phyloP scores from a whole-genome alignment of 1,140 invertebrate species.

The Aphaenogaster ashmeadi region DNA sequence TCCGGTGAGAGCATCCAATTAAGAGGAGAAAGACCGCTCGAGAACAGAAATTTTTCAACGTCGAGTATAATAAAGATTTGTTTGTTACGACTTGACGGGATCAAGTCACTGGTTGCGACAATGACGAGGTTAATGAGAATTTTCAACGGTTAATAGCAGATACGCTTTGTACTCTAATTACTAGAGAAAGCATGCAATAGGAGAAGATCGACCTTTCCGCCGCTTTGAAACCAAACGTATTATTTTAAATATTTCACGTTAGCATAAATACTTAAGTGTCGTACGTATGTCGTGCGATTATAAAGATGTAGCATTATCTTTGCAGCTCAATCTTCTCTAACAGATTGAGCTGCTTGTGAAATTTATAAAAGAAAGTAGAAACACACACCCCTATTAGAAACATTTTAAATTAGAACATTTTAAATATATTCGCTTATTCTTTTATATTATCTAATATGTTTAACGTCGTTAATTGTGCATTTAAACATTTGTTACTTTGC shows the following conservation, averaged over 20 bases:
- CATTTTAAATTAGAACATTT: not conserved
- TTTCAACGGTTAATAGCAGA: slow-evolving; percentile 55
- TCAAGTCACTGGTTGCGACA: slow-evolving; percentile 10
- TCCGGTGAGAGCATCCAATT: slow-evolving; percentile 43
- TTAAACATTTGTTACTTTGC: slow-evolving; percentile 9
- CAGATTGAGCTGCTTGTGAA: not conserved
- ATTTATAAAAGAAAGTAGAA: slow-evolving; percentile 14
- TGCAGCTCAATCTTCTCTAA: not conserved
- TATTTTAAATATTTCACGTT: slow-evolving; percentile 30
- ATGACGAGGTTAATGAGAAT: slow-evolving; percentile 43
- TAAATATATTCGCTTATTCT: not conserved
- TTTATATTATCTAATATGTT: not conserved
- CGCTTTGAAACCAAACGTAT: slow-evolving; percentile 11
- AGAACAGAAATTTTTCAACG: not conserved
- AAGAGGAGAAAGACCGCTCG: slow-evolving; percentile 14
- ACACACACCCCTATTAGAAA: no score
- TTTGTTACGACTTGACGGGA: slow-evolving; percentile 13
- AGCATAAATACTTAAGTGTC: slow-evolving; percentile 4
- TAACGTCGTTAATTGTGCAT: not conserved
- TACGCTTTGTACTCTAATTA: slow-evolving; percentile 52
- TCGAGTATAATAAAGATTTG: slow-evolving; percentile 47
- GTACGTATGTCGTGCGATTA: not conserved
- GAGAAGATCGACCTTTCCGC: slow-evolving; percentile 45
- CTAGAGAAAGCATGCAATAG: slow-evolving; percentile 65
- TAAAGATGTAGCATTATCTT: not conserved